A percentile compares a stretch with the other conserved stretches of the same genome.
Conservation (phyloP, 2,888 invertebrate species). For the Lepetodrilus schrolli region DNA sequence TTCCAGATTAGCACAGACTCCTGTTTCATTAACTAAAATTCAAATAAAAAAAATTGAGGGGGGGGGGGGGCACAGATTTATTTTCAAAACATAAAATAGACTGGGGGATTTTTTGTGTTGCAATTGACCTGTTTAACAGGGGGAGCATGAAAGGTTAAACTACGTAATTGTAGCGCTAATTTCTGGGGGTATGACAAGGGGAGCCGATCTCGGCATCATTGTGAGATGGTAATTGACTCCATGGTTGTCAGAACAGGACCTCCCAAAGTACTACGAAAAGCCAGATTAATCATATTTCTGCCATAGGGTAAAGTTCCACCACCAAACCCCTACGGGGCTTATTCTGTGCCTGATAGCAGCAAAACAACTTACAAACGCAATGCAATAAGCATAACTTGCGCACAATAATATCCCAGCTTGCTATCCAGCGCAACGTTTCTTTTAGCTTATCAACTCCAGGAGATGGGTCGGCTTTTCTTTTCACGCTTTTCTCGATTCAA, state of each 20-base stretch:
- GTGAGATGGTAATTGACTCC: background rate
- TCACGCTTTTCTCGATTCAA: slow-evolving; percentile 26
- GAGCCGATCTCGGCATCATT: background rate
- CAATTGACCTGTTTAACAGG: background rate
- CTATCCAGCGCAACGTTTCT: background rate
- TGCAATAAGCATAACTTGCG: slow-evolving; percentile 19
- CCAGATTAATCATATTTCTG: slow-evolving; percentile 18
- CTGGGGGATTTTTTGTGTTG: background rate
- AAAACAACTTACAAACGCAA: slow-evolving; percentile 20
- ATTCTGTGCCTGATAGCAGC: background rate
- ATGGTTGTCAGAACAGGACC: background rate
- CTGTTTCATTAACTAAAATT: slow-evolving; percentile 16
- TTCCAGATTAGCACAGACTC: background rate
- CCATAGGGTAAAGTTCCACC: background rate
- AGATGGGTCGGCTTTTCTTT: slow-evolving; percentile 18
- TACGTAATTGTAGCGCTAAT: slow-evolving; percentile 3
- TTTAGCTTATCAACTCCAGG: slow-evolving; percentile 8
- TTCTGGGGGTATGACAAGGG: slow-evolving; percentile 17
- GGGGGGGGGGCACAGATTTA: background rate
- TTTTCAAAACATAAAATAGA: slow-evolving; percentile 16
- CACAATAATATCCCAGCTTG: background rate
- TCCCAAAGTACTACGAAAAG: background rate
- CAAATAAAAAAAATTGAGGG: no score
- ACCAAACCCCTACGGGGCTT: background rate
- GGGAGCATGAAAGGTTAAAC: slow-evolving; percentile 14